Evolutionary conservation across 2,888 invertebrate species (phyloP), one percentile per base, ranked within the genome.

Genomic region (Drosophila kuntzei): DNA sequence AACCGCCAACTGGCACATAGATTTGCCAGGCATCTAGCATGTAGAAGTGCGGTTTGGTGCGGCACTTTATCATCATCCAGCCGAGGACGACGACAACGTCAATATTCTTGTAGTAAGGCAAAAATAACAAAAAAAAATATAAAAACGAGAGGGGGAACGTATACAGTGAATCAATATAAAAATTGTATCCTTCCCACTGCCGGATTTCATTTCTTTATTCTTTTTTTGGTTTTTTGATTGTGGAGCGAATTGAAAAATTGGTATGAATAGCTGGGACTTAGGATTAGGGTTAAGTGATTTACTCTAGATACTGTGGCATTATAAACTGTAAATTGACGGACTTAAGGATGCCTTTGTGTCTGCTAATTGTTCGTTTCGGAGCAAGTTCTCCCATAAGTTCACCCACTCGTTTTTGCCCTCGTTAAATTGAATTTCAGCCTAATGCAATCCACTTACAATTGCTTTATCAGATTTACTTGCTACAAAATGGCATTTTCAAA

Each of bases 221-320:
- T 22, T 44, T 22, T 44, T 20, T 41, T 47, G 36, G 11, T 41
- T 50, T 54, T n/a, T 44, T 25, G 27, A 61, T 74, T 76, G 76
- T 61, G 43, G 53, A 63, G 39, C 46, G 73, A 66, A 57, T 69
- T 61, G 81, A 77, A 63, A 78, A 76, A 69, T 80, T 64, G 77
- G 65, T 82, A 80, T 80, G 80, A 79, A 84, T 80, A 66, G 79
- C 66, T 59, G 71, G 22, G 71, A 46, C 53, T 76, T 60, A 46
- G 65, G 67, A 85, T 79, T 79, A 66, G 86, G 83, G 86, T 74
- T 85, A 87, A 81, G 79, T 74, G 82, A 75, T 74, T 81, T 68
- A 71, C 54, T 53, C 53, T 32, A 53, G 71, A 58, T 59, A 82
- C 41, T 65, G 39, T 37, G 58, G 49, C 61, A 58, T 62, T 76